A percentile compares a stretch with the other conserved stretches of the same genome.
Evolutionary conservation across 2,113 vertebrate genomes (phyloP).

Genomic region (Cryptoleucopteryx plumbea): DNA sequence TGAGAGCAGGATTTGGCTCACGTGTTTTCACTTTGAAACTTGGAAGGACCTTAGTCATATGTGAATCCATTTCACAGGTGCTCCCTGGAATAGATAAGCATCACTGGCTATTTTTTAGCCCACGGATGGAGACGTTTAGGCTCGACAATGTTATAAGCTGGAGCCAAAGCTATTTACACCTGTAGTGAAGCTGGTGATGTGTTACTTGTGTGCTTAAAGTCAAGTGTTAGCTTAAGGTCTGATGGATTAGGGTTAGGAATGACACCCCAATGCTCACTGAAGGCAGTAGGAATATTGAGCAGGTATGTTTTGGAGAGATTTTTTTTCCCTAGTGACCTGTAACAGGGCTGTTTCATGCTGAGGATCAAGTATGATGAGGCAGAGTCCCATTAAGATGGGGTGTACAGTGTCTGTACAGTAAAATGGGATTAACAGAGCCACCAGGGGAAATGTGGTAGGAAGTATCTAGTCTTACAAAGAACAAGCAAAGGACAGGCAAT

Average conservation of each 20-base stretch:
- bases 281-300: not conserved
- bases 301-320: not conserved
- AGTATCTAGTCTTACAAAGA: not conserved
- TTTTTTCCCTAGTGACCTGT: not conserved
- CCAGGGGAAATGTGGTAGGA: not conserved
- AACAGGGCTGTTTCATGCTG: not conserved
- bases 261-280: not conserved
- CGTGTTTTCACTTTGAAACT: not conserved
- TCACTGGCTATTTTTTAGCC: not conserved
- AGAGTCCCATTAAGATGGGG: not conserved
- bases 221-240: not conserved
- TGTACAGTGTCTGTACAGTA: not conserved
- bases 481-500: not conserved
- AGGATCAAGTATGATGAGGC: not conserved
- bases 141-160: not conserved
- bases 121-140: not conserved
- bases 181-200: not conserved
- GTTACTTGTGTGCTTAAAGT: not conserved
- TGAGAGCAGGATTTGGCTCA: not conserved
- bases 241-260: not conserved
- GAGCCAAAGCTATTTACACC: not conserved
- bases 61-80: not conserved
- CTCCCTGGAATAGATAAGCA: not conserved
- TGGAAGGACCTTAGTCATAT: not conserved
- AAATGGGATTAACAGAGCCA: not conserved